Evolutionary conservation across 2,888 invertebrate species (phyloP).

Genomic region (Ophonus ardosiacus): DNA sequence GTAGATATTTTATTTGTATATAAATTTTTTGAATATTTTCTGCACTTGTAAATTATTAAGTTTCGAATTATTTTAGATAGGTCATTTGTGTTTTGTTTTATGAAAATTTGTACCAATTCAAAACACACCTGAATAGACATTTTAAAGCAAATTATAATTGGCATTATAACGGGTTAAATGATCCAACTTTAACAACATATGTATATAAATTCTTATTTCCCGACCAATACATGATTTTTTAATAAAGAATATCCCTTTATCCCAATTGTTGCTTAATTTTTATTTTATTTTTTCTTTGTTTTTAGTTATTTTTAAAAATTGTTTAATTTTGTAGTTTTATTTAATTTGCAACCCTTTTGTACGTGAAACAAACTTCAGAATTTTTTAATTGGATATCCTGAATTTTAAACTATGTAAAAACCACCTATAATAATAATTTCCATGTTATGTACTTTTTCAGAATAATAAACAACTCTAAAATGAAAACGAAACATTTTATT

Average conservation of each 20-base stretch:
- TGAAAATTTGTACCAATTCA: slow-evolving; percentile 48
- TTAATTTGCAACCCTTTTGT: no score
- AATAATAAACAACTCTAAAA: no score
- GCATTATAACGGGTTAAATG: slow-evolving; percentile 15
- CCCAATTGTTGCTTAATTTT: background rate
- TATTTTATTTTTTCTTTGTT: background rate
- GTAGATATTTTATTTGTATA: slow-evolving; percentile 55
- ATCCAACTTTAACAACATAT: slow-evolving; percentile 36
- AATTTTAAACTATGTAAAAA: no score
- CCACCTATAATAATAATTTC: no score
- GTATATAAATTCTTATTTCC: slow-evolving; percentile 20
- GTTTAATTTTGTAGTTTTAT: no score
- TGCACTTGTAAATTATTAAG: slow-evolving; percentile 58
- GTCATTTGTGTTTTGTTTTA: slow-evolving; percentile 14
- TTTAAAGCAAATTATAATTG: slow-evolving; percentile 19
- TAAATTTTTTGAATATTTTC: slow-evolving; percentile 46
- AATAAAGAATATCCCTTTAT: slow-evolving; percentile 17
- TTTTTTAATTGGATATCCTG: no score
- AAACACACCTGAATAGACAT: slow-evolving; percentile 1
- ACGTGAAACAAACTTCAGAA: no score
- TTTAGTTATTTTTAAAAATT: no score
- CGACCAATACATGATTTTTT: background rate
- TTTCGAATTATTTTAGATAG: background rate
- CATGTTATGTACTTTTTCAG: no score
- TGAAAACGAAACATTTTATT: no score